These are phyloP conservation scores for Metalampra italica DNA, from an alignment of 2,888 invertebrate genomes.

Conservation along the genomic window DNA sequence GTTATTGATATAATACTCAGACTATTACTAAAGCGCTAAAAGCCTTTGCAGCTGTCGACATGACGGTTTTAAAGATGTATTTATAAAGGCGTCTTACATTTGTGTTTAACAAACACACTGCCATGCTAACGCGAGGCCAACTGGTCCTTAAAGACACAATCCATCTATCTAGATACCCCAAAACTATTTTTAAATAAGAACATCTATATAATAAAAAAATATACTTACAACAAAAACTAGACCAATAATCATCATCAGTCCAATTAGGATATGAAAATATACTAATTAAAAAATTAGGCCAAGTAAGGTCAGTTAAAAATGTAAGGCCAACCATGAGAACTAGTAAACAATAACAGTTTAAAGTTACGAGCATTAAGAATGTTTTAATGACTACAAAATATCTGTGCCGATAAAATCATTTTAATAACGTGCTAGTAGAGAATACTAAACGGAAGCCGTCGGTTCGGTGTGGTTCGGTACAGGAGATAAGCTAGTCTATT, in stretches of 20 bases:
- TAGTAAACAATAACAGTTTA: constrained; percentile 1
- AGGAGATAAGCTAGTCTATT: constrained; percentile 56
- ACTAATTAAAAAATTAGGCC: constrained; percentile 6
- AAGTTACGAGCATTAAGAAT: not conserved
- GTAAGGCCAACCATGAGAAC: constrained; percentile 4
- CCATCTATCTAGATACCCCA: constrained; percentile 11
- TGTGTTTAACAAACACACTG: constrained; percentile 45
- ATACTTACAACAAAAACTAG: not conserved
- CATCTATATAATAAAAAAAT: not conserved
- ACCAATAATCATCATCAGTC: not conserved
- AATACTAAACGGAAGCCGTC: constrained; percentile 39
- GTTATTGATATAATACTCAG: constrained; percentile 10
- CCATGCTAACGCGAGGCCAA: constrained; percentile 32
- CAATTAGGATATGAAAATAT: not conserved
- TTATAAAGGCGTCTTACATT: constrained; percentile 42
- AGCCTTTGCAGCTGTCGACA: constrained; percentile 33
- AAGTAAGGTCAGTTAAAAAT: constrained; percentile 7
- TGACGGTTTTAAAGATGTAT: constrained; percentile 18
- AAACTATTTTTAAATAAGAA: constrained; percentile 4
- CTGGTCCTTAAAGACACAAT: constrained; percentile 22
- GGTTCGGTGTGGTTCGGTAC: constrained; percentile 36
- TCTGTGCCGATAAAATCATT: not conserved
- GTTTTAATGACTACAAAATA: not conserved
- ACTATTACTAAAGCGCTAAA: constrained; percentile 48
- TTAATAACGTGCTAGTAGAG: not conserved